Conservation (phyloP, 2,888 invertebrate genomes). For the Myathropa florea region DNA sequence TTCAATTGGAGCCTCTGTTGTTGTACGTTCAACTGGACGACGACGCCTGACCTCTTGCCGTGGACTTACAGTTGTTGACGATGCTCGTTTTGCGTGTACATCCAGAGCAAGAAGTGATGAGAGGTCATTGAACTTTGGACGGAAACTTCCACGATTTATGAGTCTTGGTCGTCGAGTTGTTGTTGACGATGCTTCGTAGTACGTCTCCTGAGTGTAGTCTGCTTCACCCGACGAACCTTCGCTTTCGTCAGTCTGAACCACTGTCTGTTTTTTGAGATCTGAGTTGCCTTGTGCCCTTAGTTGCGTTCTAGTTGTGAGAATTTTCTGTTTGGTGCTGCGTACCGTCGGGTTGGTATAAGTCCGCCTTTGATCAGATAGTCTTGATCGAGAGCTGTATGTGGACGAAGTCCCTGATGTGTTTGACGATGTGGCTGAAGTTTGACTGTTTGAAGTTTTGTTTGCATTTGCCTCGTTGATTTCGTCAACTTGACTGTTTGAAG, state of each 20-base stretch:
- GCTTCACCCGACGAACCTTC: slow-evolving; percentile 72
- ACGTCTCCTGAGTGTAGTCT: slow-evolving; percentile 72
- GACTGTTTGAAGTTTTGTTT: background rate
- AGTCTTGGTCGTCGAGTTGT: slow-evolving; percentile 74
- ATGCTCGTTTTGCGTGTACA: slow-evolving; percentile 72
- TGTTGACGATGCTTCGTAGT: slow-evolving; percentile 61
- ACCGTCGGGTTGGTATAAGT: background rate
- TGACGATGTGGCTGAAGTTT: too few species aligned
- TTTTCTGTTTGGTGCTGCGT: background rate
- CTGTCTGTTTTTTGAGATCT: slow-evolving; percentile 63
- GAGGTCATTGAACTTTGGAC: slow-evolving; percentile 76
- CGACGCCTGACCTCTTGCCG: slow-evolving; percentile 40
- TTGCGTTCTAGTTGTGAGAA: slow-evolving; percentile 7
- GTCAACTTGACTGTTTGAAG: background rate
- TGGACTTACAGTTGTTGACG: slow-evolving; percentile 18
- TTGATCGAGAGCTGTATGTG: background rate
- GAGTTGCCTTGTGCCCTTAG: slow-evolving; percentile 50
- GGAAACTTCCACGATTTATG: slow-evolving; percentile 75
- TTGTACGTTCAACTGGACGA: slow-evolving; percentile 43
- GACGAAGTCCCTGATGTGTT: too few species aligned
- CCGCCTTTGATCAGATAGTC: slow-evolving; percentile 13
- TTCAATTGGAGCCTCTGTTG: slow-evolving; percentile 4
- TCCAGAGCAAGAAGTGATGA: slow-evolving; percentile 77
- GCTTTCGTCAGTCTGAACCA: slow-evolving; percentile 4
- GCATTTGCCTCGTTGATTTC: too few species aligned